phyloP scores from a whole-genome alignment of 2,888 invertebrate genomes.

The Nebria salina region DNA sequence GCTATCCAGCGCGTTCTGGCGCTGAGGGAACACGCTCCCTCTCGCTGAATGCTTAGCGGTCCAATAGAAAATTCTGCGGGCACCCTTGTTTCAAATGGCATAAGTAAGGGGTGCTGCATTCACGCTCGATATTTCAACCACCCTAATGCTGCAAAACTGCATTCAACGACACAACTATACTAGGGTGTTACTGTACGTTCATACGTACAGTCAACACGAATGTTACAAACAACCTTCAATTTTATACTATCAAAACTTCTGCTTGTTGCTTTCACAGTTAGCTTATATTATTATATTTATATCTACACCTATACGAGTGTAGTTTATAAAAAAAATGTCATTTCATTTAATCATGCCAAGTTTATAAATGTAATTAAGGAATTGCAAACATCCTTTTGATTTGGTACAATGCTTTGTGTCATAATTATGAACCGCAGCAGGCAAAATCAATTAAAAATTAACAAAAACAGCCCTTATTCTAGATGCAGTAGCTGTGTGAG shows the following conservation, averaged over 20 bases:
- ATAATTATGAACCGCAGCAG: background rate
- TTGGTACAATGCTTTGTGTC: background rate
- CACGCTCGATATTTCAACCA: conserved; percentile 27
- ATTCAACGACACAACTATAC: background rate
- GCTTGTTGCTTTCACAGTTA: too few species aligned
- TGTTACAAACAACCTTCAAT: background rate
- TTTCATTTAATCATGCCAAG: background rate
- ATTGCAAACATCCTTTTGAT: background rate
- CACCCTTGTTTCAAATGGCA: conserved; percentile 15
- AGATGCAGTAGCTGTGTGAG: too few species aligned
- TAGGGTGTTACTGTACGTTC: background rate
- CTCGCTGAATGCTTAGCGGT: conserved; percentile 37
- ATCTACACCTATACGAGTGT: too few species aligned
- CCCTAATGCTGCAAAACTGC: background rate
- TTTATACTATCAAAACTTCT: background rate
- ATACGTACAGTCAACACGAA: background rate
- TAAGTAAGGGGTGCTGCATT: conserved; percentile 8
- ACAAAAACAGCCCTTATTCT: background rate
- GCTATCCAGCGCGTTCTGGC: conserved; percentile 21
- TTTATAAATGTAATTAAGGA: background rate
- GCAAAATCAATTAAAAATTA: background rate
- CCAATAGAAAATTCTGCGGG: conserved; percentile 45
- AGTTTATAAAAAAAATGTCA: too few species aligned
- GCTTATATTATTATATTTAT: too few species aligned
- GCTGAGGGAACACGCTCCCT: conserved; percentile 3